Conservation (phyloP, 2,113 vertebrate genomes). For the Bubo bubo region DNA sequence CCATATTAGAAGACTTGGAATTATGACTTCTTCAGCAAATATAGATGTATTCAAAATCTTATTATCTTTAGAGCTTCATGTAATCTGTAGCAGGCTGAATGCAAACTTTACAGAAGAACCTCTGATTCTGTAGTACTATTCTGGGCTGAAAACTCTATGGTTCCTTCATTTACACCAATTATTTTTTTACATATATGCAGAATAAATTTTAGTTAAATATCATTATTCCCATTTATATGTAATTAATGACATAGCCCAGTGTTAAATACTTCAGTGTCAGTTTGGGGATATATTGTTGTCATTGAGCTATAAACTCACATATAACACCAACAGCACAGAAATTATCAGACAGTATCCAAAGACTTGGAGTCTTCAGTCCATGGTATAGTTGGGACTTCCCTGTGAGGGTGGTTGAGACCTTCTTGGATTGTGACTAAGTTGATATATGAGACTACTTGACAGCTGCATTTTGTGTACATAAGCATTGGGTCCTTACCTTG, state of each 20-base stretch:
- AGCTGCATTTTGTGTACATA: background rate
- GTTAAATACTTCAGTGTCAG: background rate
- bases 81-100: background rate
- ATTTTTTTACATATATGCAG: background rate
- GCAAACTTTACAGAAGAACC: background rate
- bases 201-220: background rate
- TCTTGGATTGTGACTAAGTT: background rate
- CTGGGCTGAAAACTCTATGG: background rate
- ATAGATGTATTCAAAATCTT: background rate
- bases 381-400: background rate
- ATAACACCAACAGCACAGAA: background rate
- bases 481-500: background rate
- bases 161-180: background rate
- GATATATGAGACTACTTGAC: background rate
- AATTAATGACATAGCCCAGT: background rate
- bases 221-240: background rate
- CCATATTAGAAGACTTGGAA: background rate
- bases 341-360: background rate
- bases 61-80: background rate
- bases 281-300: background rate
- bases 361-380: background rate
- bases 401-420: background rate
- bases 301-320: background rate
- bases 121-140: background rate
- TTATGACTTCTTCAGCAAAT: background rate